Conservation (phyloP, 2,797 vertebrate species). For the Odontamblyopus lacepedii region DNA sequence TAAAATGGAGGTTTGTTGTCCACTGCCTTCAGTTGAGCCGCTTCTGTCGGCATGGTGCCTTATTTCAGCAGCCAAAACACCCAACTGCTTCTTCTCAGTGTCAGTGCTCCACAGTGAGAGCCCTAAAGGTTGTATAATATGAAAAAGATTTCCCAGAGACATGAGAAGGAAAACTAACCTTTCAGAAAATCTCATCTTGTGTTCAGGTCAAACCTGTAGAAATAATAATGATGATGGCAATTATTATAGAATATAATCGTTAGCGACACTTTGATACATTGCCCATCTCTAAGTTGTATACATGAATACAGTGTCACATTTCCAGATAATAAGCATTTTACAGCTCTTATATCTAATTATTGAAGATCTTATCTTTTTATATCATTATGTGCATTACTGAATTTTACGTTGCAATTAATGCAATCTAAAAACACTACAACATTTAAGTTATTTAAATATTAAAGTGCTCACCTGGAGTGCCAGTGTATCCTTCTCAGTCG, state of each 20-base stretch:
- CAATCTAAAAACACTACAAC: not conserved
- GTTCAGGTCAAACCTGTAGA: constrained; percentile 27
- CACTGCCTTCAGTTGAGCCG: constrained; percentile 41
- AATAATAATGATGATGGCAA: not conserved
- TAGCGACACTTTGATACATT: not conserved
- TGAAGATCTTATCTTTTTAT: no score
- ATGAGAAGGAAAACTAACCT: constrained; percentile 35
- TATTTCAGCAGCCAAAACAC: constrained; percentile 12
- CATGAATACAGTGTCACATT: not conserved
- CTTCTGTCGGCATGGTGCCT: constrained; percentile 18
- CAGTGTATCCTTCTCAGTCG: constrained; percentile 34
- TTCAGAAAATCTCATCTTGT: constrained; percentile 47
- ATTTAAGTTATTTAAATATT: not conserved
- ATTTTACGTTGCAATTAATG: constrained; percentile 1
- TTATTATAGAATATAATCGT: not conserved
- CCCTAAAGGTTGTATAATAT: constrained; percentile 27
- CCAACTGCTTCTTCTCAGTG: not conserved
- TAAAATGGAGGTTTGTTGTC: constrained; percentile 4
- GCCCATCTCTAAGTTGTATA: not conserved
- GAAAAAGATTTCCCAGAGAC: constrained; percentile 44
- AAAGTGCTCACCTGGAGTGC: constrained; percentile 27
- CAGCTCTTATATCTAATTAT: not conserved
- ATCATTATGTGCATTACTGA: not conserved
- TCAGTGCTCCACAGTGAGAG: constrained; percentile 1
- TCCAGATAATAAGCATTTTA: not conserved